Evolutionary conservation across 2,797 vertebrate species (phyloP).

Genomic region (Phoxinus dragarum): DNA sequence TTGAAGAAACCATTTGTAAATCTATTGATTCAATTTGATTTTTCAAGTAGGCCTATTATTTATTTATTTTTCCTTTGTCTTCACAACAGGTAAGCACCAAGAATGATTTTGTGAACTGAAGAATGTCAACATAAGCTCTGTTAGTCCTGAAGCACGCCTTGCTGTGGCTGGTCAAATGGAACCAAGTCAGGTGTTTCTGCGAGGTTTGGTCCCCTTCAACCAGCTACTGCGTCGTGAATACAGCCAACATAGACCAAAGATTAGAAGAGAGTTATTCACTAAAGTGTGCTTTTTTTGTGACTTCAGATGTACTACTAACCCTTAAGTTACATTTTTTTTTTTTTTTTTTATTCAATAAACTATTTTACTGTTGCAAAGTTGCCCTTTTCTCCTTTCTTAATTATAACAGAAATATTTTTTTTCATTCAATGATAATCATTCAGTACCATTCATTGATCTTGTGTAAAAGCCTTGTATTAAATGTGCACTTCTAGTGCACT

Average conservation of each 20-base stretch:
- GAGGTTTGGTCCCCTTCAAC: conserved; percentile 99
- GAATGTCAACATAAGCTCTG: not conserved
- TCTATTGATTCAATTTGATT: not conserved
- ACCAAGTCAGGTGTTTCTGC: conserved; percentile 98
- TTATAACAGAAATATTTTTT: not conserved
- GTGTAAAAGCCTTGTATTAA: not conserved
- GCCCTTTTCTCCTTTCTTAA: not conserved
- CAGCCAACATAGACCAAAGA: conserved; percentile 68
- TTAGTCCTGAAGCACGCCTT: conserved; percentile 81
- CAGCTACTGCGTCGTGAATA: conserved; percentile 94
- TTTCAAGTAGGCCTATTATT: not conserved
- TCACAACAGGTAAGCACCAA: conserved; percentile 72
- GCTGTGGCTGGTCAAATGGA: conserved; percentile 99
- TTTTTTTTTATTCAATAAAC: not conserved
- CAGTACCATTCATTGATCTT: not conserved
- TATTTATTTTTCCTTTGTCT: conserved; percentile 17
- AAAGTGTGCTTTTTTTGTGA: not conserved
- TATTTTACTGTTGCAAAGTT: not conserved
- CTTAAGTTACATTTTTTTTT: not conserved
- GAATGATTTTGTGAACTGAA: conserved; percentile 35
- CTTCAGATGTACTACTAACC: not conserved
- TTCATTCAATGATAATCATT: not conserved
- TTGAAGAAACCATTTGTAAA: not conserved
- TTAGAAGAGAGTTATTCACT: not conserved
- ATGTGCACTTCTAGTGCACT: not conserved